Evolutionary conservation across 2,888 invertebrate genomes (phyloP).

Genomic region (Euplexia lucipara): DNA sequence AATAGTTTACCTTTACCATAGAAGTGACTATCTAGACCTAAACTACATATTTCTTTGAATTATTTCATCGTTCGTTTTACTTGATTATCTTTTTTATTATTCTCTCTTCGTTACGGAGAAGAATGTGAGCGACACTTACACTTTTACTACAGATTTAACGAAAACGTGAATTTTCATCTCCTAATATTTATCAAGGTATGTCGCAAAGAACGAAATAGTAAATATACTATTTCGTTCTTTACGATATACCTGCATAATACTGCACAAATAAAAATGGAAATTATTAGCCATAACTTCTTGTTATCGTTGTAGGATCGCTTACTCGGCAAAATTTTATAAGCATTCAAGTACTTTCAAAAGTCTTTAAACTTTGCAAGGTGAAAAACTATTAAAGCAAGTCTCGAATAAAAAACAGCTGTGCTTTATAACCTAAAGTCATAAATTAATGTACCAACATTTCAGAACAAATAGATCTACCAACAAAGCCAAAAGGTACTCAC

Average conservation of each 20-base stretch:
- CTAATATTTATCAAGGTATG: conserved; percentile 4
- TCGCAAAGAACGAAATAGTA: conserved; percentile 19
- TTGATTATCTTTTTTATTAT: neutral
- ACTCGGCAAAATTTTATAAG: conserved; percentile 41
- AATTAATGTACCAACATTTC: conserved; percentile 35
- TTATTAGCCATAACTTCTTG: conserved; percentile 42
- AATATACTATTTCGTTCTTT: conserved; percentile 17
- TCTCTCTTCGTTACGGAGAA: neutral
- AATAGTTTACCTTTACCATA: conserved; percentile 8
- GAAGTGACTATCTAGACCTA: conserved; percentile 5
- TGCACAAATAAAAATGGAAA: conserved; percentile 33
- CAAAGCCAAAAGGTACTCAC: conserved; percentile 35
- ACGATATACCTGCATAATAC: conserved; percentile 20
- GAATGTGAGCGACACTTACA: conserved; percentile 7
- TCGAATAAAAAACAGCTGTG: conserved; percentile 52
- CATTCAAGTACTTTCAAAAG: conserved; percentile 44
- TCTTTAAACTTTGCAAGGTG: conserved; percentile 55
- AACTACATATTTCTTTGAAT: conserved; percentile 17
- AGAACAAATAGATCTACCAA: conserved; percentile 33
- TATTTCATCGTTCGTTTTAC: conserved; percentile 20
- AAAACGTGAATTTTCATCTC: conserved; percentile 3
- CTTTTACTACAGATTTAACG: neutral
- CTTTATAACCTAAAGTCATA: conserved; percentile 39
- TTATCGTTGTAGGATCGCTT: too few relatives aligned
- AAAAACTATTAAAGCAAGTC: conserved; percentile 55